Evolutionary conservation across 1,140 invertebrate species (phyloP), one percentile per base, ranked within the genome.

Genomic region (Drosophila simulans): DNA sequence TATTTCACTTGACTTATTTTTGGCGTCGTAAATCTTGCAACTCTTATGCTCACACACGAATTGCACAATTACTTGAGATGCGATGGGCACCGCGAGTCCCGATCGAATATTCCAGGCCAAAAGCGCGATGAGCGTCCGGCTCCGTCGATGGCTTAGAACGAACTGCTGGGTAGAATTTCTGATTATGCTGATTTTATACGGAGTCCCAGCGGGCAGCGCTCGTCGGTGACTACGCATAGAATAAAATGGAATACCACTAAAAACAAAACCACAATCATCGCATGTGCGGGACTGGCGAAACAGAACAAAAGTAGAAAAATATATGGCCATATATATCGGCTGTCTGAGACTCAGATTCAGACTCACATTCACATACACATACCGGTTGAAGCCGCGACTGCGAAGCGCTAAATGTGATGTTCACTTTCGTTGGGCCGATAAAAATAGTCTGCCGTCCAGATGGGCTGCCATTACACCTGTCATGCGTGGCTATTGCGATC

Each of bases 171-270:
- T 88, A 83, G 78, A 91, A 90, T 88, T 88, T 84, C 88, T 68
- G 89, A 91, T 83, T 90, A 83, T 91, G 88, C 66, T 90, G 84
- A 89, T 90, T 90, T 91, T 90, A 90, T 90, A 90, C 82, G 79
- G 70, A 40, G 65, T 70, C 52, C 66, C 68, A 49, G 13, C 53
- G 35, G 63, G 17, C 65, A 51, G 46, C 73, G 43, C 57, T 39
- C 48, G 73, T 13, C 37, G 37, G 13, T 48, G 51, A 77, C 57
- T 80, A 77, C 85, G 85, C 84, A 84, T 90, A 89, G 77, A 89
- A 90, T 77, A 77, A 80, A 72, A 80, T 75, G 66, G 62, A 80
- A 65, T 80, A 83, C 64, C 66, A 77, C 76, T 79, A 76, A 81
- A 90, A 82, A 69, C 60, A 73, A 52, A 82, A 57, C 40, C 63